Evolutionary conservation across 2,888 invertebrate genomes (phyloP).

Genomic region (Melanophora roralis): DNA sequence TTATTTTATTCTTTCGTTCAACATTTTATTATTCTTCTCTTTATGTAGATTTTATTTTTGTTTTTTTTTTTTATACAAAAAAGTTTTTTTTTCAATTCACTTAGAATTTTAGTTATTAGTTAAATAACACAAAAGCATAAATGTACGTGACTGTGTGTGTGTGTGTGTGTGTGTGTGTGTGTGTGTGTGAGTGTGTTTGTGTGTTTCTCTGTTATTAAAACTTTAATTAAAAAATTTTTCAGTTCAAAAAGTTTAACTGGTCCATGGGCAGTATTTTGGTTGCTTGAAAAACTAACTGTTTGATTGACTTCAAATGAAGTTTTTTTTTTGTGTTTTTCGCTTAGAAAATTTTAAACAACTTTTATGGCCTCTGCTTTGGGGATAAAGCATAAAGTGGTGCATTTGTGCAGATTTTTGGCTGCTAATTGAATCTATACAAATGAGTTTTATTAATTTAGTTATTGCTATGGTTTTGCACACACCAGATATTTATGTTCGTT

Average conservation of each 20-base stretch:
- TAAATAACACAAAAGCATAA: not conserved
- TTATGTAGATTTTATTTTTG: too few relatives aligned
- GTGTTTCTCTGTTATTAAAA: conserved; percentile 5
- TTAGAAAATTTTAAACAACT: not conserved
- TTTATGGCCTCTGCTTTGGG: too few relatives aligned
- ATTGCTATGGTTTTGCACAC: not conserved
- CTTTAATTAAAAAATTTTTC: conserved; percentile 10
- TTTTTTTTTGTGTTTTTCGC: not conserved
- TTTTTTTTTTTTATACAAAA: too few relatives aligned
- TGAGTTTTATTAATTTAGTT: not conserved
- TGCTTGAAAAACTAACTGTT: not conserved
- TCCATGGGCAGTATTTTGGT: not conserved
- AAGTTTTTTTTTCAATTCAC: not conserved
- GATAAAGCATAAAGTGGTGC: not conserved
- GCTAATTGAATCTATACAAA: not conserved
- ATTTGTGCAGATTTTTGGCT: not conserved
- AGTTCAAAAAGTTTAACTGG: conserved; percentile 5
- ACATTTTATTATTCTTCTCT: too few relatives aligned
- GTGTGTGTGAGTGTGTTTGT: too few relatives aligned
- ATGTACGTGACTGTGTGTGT: not conserved
- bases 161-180: not conserved
- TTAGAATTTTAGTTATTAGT: not conserved
- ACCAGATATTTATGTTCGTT: not conserved
- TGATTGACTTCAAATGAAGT: conserved; percentile 6
- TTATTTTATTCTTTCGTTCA: too few relatives aligned